These are phyloP conservation scores for Platichthys stellatus DNA, from an alignment of 2,113 vertebrate genomes.

Conservation along the genomic window DNA sequence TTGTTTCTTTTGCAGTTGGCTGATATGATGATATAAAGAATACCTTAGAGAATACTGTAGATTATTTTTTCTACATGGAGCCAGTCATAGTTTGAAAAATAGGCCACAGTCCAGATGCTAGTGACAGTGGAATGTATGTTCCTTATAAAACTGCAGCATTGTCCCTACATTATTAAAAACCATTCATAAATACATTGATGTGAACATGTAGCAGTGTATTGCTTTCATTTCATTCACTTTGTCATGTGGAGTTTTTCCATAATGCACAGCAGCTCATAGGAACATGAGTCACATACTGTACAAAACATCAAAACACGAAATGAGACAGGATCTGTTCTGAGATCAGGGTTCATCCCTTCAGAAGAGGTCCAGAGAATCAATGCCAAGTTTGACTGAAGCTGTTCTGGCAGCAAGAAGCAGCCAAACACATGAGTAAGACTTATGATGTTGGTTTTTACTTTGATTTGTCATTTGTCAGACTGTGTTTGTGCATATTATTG, in stretches of 20 bases:
- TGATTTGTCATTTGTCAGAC: background rate
- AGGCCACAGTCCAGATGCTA: background rate
- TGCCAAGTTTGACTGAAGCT: too few relatives aligned
- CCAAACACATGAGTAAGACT: too few relatives aligned
- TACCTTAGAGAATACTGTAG: background rate
- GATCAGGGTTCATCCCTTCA: too few relatives aligned
- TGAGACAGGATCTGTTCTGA: background rate
- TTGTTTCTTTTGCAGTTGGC: too few relatives aligned
- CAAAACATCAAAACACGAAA: background rate
- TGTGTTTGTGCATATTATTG: background rate
- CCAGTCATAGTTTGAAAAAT: background rate
- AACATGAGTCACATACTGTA: slow-evolving; percentile 5
- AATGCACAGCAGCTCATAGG: background rate
- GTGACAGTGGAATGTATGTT: background rate
- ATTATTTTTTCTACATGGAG: background rate
- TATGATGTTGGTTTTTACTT: background rate
- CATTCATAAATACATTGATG: slow-evolving; percentile 36
- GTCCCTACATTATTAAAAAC: slow-evolving; percentile 35
- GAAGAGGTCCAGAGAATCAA: too few relatives aligned
- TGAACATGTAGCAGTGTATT: slow-evolving; percentile 24
- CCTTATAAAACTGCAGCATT: slow-evolving; percentile 6
- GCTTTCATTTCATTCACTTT: slow-evolving; percentile 10
- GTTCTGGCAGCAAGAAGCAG: too few relatives aligned
- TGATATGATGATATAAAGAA: too few relatives aligned
- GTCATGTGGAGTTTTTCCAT: slow-evolving; percentile 17